A percentile compares a stretch with the other conserved stretches of the same genome.
Conservation (phyloP, 2,113 vertebrate genomes). For the Silurus asotus region DNA sequence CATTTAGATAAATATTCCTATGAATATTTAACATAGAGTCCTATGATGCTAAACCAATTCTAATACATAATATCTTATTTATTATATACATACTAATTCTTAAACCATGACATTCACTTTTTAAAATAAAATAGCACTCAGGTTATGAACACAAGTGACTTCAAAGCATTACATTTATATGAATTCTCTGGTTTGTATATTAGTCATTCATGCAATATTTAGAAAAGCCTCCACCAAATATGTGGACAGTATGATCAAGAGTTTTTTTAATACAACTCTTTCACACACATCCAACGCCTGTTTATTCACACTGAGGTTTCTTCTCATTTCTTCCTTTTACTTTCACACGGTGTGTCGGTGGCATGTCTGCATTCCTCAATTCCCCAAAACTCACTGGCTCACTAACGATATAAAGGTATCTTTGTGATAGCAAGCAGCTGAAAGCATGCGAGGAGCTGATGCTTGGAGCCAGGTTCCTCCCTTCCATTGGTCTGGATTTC, state of each 20-base stretch:
- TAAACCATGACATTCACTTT: not conserved
- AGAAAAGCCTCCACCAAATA: not conserved
- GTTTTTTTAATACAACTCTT: constrained; percentile 16
- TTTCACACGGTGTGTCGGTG: constrained; percentile 44
- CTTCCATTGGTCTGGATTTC: constrained; percentile 9
- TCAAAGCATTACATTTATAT: not conserved
- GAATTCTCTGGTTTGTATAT: not conserved
- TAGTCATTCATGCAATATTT: not conserved
- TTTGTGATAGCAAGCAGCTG: constrained; percentile 58
- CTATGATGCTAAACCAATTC: constrained; percentile 8
- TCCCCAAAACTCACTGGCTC: constrained; percentile 49
- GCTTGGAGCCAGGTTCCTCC: constrained; percentile 36
- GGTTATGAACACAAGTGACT: not conserved
- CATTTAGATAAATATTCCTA: constrained; percentile 23
- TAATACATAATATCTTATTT: not conserved
- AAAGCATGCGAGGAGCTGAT: constrained; percentile 34
- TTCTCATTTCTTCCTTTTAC: constrained; percentile 40
- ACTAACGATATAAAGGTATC: constrained; percentile 58
- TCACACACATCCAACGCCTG: constrained; percentile 38
- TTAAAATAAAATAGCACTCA: not conserved
- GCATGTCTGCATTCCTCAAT: constrained; percentile 55
- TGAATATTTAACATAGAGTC: too few species aligned
- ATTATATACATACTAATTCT: constrained; percentile 22
- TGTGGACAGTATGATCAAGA: constrained; percentile 26
- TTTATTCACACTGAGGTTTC: constrained; percentile 40